Base-by-base conservation (phyloP, 2,888 invertebrate species). In the Drosophila sordidula region DNA sequence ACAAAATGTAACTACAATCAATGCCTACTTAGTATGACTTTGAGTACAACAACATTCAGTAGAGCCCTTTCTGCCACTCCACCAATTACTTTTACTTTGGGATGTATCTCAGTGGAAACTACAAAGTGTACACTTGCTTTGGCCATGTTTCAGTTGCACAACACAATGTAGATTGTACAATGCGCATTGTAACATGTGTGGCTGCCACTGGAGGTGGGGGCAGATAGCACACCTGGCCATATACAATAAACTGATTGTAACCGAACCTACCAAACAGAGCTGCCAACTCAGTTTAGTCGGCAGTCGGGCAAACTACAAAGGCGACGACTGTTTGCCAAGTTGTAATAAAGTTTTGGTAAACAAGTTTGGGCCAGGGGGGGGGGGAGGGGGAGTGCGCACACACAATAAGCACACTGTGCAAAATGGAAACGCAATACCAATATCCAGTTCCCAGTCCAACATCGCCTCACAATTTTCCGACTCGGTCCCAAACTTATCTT, bases 331-430 rank as follows among this genome's bases (percentile, higher is more conserved):
- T 87, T 88, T 88, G 87, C 85, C 78, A 81, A 87, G 72, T 84
- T 89, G 87, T 85, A 85, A 85, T 85, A 87, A 85, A 87, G 82
- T 87, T 87, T 87, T 85, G 72, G 78, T 84, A 87, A 85, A 84
- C 87, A 85, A 79, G 75, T 78, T 70, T 47, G 34, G 45, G 25
- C 1, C 18, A 18, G 18, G 32, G 32, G 4, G 3, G 34, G 34
- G 12, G 4, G 12, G 18, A 26, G 32, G 4, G 3, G 34, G 34
- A 4, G 4, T 4, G 9, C 25, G 38, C 42, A 29, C 32, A 63
- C 63, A 63, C 58, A 51, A 49, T 34, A 38, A 39, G 58, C 68
- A 70, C 58, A 52, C 69, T 45, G 47, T 51, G 34, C 29, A 32
- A 55, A 72, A 68, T 75, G 59, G 51, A 54, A 70, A 50, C 46